Conservation (phyloP, 2,113 vertebrate genomes). For the Xiphophorus couchianus region DNA sequence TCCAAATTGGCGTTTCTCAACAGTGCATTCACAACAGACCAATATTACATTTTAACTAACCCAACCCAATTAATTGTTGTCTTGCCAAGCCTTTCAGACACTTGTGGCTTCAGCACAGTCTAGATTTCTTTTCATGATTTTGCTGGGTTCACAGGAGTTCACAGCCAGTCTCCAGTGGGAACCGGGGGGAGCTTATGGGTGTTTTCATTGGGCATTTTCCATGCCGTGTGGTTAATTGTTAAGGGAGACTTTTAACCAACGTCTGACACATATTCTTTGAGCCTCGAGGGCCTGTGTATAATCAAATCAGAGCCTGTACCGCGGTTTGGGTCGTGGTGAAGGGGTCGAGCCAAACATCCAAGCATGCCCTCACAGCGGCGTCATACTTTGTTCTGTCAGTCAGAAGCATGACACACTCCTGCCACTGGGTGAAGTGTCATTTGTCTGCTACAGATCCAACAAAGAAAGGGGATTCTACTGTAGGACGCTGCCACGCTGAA, state of each 20-base stretch:
- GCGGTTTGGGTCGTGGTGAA: constrained; percentile 52
- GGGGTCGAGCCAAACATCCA: constrained; percentile 53
- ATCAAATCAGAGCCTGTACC: constrained; percentile 59
- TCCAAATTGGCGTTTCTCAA: constrained; percentile 52
- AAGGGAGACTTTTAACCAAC: constrained; percentile 73
- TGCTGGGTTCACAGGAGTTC: constrained; percentile 70
- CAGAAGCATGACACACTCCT: constrained; percentile 64
- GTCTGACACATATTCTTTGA: constrained; percentile 75
- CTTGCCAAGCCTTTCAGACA: constrained; percentile 51
- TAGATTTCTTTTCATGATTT: constrained; percentile 67
- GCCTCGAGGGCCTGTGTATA: constrained; percentile 57
- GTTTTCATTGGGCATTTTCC: constrained; percentile 75
- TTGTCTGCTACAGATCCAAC: constrained; percentile 17
- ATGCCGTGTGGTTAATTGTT: constrained; percentile 78
- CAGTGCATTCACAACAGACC: constrained; percentile 48
- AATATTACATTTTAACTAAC: constrained; percentile 46
- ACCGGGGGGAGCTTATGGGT: constrained; percentile 48
- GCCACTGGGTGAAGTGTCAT: constrained; percentile 26
- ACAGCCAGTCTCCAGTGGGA: constrained; percentile 64
- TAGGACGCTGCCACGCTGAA: neutral
- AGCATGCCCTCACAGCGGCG: constrained; percentile 47
- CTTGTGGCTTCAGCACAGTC: constrained; percentile 60
- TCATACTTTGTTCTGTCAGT: constrained; percentile 66
- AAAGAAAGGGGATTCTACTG: constrained; percentile 10
- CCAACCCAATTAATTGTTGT: constrained; percentile 68